Percentiles rank a stretch among this genome's conserved stretches.
phyloP scores from a whole-genome alignment of 2,888 invertebrate species.

The Prosopocoilus inquinatus region DNA sequence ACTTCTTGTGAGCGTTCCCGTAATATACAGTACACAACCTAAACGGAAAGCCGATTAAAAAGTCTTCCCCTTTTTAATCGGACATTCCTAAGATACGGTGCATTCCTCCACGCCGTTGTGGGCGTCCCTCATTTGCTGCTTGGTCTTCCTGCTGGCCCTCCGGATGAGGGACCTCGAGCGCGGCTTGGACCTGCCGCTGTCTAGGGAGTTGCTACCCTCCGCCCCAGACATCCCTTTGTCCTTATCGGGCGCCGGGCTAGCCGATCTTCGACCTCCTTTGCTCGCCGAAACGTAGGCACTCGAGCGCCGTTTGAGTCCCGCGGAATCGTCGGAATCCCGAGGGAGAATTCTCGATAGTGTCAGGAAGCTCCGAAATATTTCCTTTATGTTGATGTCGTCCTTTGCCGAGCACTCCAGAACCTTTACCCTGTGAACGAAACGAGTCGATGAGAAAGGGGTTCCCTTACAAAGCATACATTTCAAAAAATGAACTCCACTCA shows the following conservation, averaged over 20 bases:
- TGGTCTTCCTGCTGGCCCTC: constrained; percentile 74
- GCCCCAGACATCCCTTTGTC: constrained; percentile 36
- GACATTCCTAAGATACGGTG: constrained; percentile 61
- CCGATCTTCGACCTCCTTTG: constrained; percentile 47
- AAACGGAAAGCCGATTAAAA: too few species aligned
- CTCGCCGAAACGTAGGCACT: constrained; percentile 69
- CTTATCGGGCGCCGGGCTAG: constrained; percentile 48
- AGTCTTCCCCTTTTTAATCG: background rate
- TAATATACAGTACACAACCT: too few species aligned
- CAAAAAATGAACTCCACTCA: background rate
- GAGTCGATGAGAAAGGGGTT: background rate
- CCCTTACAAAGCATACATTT: background rate
- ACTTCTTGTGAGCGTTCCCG: too few species aligned
- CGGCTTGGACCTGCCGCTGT: constrained; percentile 43
- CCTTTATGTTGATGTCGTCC: constrained; percentile 74
- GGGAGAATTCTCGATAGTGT: constrained; percentile 72
- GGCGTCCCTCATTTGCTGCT: constrained; percentile 73
- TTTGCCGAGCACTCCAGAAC: constrained; percentile 78
- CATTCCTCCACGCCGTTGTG: constrained; percentile 65
- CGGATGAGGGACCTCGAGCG: constrained; percentile 66
- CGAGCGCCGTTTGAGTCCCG: constrained; percentile 68
- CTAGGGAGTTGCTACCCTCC: constrained; percentile 31
- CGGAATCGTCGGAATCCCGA: constrained; percentile 57
- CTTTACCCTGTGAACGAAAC: constrained; percentile 59
- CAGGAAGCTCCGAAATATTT: constrained; percentile 77